A percentile compares a stretch with the other conserved stretches of the same genome.
Conservation (phyloP, 1,140 invertebrate genomes). For the Nomia melanderi region DNA sequence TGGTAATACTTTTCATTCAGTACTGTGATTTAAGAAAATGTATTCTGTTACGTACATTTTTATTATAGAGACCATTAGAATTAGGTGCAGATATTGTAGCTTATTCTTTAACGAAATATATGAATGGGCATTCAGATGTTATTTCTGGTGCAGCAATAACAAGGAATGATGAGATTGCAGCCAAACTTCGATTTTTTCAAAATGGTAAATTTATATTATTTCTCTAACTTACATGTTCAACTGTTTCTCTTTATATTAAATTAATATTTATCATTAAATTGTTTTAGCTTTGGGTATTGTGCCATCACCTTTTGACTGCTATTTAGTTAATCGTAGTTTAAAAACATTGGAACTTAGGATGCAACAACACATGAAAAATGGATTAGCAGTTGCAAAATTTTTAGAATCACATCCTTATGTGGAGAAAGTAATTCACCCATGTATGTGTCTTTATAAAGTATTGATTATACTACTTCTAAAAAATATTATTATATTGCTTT, state of each 20-base stretch:
- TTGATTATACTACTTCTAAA: constrained; percentile 4
- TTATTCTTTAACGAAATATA: constrained; percentile 98
- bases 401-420: constrained; percentile 90
- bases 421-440: constrained; percentile 92
- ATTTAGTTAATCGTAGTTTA: constrained; percentile 94
- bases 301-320: constrained; percentile 98
- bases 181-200: constrained; percentile 92
- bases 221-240: neutral
- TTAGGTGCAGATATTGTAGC: constrained; percentile 95
- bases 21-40: neutral
- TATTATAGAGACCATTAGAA: constrained; percentile 89
- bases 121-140: constrained; percentile 99
- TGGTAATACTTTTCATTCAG: constrained; percentile 51
- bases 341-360: constrained; percentile 97
- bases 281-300: constrained; percentile 92
- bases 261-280: constrained; percentile 14
- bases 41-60: constrained; percentile 1
- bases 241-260: constrained; percentile 19
- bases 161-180: constrained; percentile 87
- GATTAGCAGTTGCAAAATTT: constrained; percentile 89
- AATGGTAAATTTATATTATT: constrained; percentile 85
- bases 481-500: neutral
- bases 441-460: constrained; percentile 82
- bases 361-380: constrained; percentile 92
- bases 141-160: constrained; percentile 96